Evolutionary conservation across 2,797 vertebrate species (phyloP), one percentile per base, ranked within the genome.

Genomic region (Mus spretus): DNA sequence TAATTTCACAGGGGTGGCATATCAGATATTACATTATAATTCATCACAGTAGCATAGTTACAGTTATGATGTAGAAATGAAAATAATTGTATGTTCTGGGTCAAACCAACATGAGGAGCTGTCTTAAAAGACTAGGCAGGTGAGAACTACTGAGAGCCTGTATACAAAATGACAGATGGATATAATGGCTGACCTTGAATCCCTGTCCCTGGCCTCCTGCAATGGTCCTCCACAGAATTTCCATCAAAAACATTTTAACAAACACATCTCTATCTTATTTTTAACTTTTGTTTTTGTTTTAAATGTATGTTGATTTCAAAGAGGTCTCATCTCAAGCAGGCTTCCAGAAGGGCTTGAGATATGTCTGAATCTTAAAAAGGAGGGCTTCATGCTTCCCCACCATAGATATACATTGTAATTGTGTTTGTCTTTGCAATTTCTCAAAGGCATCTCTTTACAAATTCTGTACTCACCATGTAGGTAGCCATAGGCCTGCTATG

Each of bases 171-270:
- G 4, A n/a, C 34, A 87, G 50, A 17, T 7, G 1, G 34, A 22
- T 5, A 14, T 53, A 47, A 26, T 19, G 20, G 2, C 22, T 4
- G 3, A 53, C 7, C 22, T 55, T 3, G 5, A n/a, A 55, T 6
- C 22, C 34, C 13, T 15, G 4, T 5, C 10, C 13, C 34, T 26
- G 14, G 44, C 6, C n/a, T 90, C 24, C 26, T 55, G n/a, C 44
- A n/a, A 63, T 28, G 53, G 11, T 47, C 31, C 28, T 50, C 19
- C 31, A n/a, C 8, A 8, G 40, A 2, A 24, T 53, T 86, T 96
- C 55, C 34, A 89, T 12, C 13, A 89, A 34, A 6, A 93, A 63
- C 6, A 59, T 72, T 92, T 95, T 67, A 53, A 86, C 24, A 91
- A 85, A 34, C 0, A 31, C 34, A 75, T 75, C 17, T 77, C 67